Base-by-base conservation (phyloP, 1,140 invertebrate genomes). In the Nixonia krombeini region DNA sequence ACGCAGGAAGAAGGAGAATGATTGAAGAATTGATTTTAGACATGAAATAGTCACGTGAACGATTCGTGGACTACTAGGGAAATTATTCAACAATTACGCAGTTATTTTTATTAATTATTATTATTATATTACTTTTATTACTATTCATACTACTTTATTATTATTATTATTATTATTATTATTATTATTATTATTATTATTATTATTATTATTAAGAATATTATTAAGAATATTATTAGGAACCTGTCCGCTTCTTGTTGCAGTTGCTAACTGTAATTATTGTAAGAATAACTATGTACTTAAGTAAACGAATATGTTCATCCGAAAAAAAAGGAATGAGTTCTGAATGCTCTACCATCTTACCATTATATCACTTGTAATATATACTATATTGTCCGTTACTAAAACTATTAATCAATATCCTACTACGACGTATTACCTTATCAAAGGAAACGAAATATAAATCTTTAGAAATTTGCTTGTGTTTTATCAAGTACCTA, bases 321-420 rank as follows among this genome's bases (percentile, higher is more conserved):
- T 35, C 12, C 13, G 9, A 44, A 50, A 57, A 40, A 21, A 31
- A 21, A 10, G 26, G 38, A 61, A 40, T 45, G 23, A 41, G 37
- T 56, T 70, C 25, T 63, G 10, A 53, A 70, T 49, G 66, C 76
- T 47, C 67, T 69, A 66, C 51, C 57, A 50, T 67, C 66, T 63
- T 74, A 75, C 66, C 56, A 74, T 75, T 61, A 50, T 55, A 76
- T 64, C 66, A 65, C 62, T 74, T 84, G 77, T 84, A 84, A 82
- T 79, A 84, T 75, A 75, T 68, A 66, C 50, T 58, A 57, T 82
- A 82, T 82, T 76, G 64, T 69, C 80, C 81, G 81, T 84, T 85
- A 84, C 82, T 57, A 68, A 80, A 75, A 79, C 76, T 83, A 79
- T 68, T 77, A 70, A 75, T 75, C 74, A 75, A 73, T 71, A 69